Conservation (phyloP, 1,140 invertebrate species). For the Asbolus verrucosus region DNA sequence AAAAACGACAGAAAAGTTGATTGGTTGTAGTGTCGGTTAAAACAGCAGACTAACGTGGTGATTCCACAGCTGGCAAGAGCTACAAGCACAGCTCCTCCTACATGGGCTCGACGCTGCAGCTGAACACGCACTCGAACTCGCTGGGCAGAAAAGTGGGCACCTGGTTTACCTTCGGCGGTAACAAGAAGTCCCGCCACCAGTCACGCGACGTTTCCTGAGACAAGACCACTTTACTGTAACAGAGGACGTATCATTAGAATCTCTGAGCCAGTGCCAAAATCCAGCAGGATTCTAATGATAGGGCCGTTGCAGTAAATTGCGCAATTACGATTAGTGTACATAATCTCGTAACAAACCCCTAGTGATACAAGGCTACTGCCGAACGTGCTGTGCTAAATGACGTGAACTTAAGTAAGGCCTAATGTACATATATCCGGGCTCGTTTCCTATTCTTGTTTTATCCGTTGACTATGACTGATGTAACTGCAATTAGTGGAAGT, state of each 20-base stretch:
- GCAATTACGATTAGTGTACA: constrained; percentile 16
- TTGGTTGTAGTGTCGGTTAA: not conserved
- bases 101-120: constrained; percentile 63
- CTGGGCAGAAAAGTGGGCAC: constrained; percentile 71
- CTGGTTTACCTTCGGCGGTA: constrained; percentile 72
- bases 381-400: constrained; percentile 53
- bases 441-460: constrained; percentile 15
- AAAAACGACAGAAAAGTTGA: not conserved
- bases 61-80: constrained; percentile 65
- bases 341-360: constrained; percentile 42
- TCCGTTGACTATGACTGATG: constrained; percentile 20
- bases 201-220: constrained; percentile 67
- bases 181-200: constrained; percentile 68
- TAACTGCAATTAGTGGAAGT: not conserved
- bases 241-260: constrained; percentile 11
- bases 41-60: no score
- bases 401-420: constrained; percentile 47
- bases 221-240: constrained; percentile 67
- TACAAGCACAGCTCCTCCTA: constrained; percentile 68
- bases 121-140: constrained; percentile 65
- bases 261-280: constrained; percentile 20
- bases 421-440: constrained; percentile 45
- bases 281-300: not conserved
- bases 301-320: no score
- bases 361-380: constrained; percentile 57